phyloP scores from a whole-genome alignment of 2,888 invertebrate species.

The Habrosyne pyritoides region DNA sequence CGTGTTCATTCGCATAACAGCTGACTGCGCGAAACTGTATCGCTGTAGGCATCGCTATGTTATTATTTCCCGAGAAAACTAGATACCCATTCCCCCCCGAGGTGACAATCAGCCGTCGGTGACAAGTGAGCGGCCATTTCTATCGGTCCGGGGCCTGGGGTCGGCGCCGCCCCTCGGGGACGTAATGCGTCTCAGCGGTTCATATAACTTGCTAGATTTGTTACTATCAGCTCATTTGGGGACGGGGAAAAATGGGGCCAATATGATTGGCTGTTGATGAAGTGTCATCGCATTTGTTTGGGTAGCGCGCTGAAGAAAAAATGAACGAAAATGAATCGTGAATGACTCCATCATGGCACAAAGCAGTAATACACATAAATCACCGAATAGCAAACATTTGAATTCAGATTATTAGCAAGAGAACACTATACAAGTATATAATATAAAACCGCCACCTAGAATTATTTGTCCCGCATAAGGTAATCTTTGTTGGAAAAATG shows the following conservation, averaged over 20 bases:
- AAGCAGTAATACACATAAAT: no score
- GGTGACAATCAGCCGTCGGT: conserved; percentile 31
- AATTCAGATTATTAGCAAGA: no score
- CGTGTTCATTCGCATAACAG: neutral
- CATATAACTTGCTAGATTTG: conserved; percentile 19
- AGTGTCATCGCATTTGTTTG: neutral
- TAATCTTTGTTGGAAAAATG: no score
- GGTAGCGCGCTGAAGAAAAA: neutral
- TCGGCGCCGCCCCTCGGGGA: conserved; percentile 19
- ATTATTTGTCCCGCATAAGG: no score
- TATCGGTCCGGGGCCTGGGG: conserved; percentile 20
- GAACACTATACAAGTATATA: no score
- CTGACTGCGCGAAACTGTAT: neutral
- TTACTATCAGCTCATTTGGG: conserved; percentile 19
- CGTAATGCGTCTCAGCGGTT: conserved; percentile 6
- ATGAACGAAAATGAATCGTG: no score
- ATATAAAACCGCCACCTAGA: no score
- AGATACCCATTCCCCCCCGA: conserved; percentile 21
- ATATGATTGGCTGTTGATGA: neutral
- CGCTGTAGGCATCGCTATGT: neutral
- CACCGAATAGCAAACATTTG: no score
- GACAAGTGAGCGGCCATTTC: conserved; percentile 44
- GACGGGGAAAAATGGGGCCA: neutral
- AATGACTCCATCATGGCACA: no score
- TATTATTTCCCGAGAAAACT: conserved; percentile 8